A percentile compares a stretch with the other conserved stretches of the same genome.
These are phyloP conservation scores for Sycophaga agraensis DNA, from an alignment of 1,140 invertebrate species.

Conservation along the genomic window DNA sequence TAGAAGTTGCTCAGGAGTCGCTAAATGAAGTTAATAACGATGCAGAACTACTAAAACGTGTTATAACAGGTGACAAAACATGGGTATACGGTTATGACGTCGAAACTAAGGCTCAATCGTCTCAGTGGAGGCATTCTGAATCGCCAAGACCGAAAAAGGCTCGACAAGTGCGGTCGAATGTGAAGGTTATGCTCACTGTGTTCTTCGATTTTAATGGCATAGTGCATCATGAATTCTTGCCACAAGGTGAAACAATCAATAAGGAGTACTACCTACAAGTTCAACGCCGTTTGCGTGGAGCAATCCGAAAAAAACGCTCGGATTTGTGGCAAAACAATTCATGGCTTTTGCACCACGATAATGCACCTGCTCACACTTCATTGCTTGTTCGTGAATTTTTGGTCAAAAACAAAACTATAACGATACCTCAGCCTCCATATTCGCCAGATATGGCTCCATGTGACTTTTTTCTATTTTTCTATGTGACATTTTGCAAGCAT, in stretches of 20 bases:
- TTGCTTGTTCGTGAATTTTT: constrained; percentile 25
- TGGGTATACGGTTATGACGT: constrained; percentile 30
- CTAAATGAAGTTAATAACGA: constrained; percentile 37
- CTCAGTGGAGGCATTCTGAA: constrained; percentile 1
- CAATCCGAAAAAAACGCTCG: constrained; percentile 32
- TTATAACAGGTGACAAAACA: constrained; percentile 41
- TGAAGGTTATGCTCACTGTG: constrained; percentile 24
- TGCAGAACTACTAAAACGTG: constrained; percentile 36
- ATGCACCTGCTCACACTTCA: constrained; percentile 17
- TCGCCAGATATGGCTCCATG: no score
- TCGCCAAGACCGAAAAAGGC: constrained; percentile 25
- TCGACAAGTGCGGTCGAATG: constrained; percentile 23
- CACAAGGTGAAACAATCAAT: constrained; percentile 39
- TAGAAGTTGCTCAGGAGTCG: constrained; percentile 34
- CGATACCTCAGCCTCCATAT: constrained; percentile 23
- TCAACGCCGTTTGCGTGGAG: constrained; percentile 39
- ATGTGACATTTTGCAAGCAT: no score
- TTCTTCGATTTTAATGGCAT: constrained; percentile 15
- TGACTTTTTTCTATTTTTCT: constrained; percentile 1
- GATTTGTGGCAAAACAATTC: constrained; percentile 27
- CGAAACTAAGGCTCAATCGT: constrained; percentile 27
- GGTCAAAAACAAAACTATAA: constrained; percentile 18
- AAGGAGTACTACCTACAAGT: constrained; percentile 36
- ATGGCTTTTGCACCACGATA: constrained; percentile 28
- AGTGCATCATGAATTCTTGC: constrained; percentile 39